Evolutionary conservation across 2,797 vertebrate genomes (phyloP), one percentile per base, ranked within the genome.

Genomic region (Arctocebus calabarensis): DNA sequence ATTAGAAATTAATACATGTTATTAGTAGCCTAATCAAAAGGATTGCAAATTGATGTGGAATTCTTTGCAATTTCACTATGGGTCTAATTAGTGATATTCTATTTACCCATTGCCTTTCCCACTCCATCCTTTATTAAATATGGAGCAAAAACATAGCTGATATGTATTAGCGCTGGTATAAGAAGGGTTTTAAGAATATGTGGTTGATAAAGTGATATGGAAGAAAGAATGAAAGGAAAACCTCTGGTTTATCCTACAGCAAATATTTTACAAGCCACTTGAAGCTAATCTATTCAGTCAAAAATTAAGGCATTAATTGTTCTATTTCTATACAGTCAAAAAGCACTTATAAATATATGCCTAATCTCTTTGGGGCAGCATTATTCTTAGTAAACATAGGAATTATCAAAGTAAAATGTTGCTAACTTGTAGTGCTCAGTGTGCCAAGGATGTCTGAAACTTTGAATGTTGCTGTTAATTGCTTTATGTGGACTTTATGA

Each of bases 1-100:
- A 89, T 89, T 86, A 77, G 16, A 86, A 90, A 87, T 81, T 96
- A 95, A 95, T 92, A 52, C 68, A 59, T 48, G 14, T 73, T 96
- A 81, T 83, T 75, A 59, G 83, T 83, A 48, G 22, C n/a, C 90
- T 77, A 71, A 96, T 62, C 25, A 91, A 86, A 86, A 92, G 0
- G 25, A 91, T 37, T 77, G 0, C 61, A 90, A 90, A 73, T 83
- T 86, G 52, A 88, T 64, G 6, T 62, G 22, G 7, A 1, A 73
- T 82, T 86, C 29, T 91, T 57, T 74, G 14, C 25, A 84, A 27
- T 12, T 45, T 43, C 19, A 43, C 1, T 64, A 3, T 59, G 7
- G 1, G 5, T 48, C 64, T 84, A 75, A 52, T 94, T 40, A 89
- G 16, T 73, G 29, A 70, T 74, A 68, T 94, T 88, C 89, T 37